Percentiles rank a stretch among this genome's conserved stretches.
Evolutionary conservation across 2,888 invertebrate genomes (phyloP).

Genomic region (Craniophora ligustri): DNA sequence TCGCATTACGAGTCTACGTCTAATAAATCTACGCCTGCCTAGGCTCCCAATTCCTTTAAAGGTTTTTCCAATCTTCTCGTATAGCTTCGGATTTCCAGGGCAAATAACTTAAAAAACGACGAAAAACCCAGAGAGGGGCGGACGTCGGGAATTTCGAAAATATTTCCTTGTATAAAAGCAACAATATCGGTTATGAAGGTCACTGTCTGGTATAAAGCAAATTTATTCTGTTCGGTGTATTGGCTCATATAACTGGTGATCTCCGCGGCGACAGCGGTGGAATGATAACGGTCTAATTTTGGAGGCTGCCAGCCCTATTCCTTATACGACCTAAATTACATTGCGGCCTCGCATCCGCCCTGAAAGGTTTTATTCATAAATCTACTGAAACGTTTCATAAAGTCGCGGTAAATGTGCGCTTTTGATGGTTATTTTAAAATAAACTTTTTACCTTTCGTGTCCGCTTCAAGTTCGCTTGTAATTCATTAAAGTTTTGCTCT

Average conservation of each 20-base stretch:
- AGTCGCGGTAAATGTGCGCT: constrained; percentile 80
- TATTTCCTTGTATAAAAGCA: constrained; percentile 79
- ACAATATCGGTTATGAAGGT: constrained; percentile 87
- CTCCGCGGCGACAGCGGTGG: constrained; percentile 82
- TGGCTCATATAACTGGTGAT: constrained; percentile 87
- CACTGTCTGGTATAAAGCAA: constrained; percentile 85
- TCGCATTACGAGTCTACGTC: constrained; percentile 16
- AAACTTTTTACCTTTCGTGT: constrained; percentile 57
- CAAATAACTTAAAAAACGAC: constrained; percentile 71
- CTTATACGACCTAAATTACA: constrained; percentile 85
- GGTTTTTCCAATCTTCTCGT: constrained; percentile 69
- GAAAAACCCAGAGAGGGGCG: constrained; percentile 65
- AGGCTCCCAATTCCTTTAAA: constrained; percentile 62
- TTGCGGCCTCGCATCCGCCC: constrained; percentile 81
- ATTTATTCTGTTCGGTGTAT: constrained; percentile 88
- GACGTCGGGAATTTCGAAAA: constrained; percentile 71
- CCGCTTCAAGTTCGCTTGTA: constrained; percentile 57
- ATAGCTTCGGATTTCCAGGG: constrained; percentile 65
- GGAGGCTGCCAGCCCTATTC: constrained; percentile 74
- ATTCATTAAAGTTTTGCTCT: constrained; percentile 51
- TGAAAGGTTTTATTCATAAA: constrained; percentile 89
- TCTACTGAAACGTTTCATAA: constrained; percentile 86
- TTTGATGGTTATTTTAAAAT: constrained; percentile 67
- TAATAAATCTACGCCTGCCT: constrained; percentile 45
- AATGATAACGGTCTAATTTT: constrained; percentile 88